Base-by-base conservation (phyloP, 1,140 invertebrate genomes). In the Neelides sp. region DNA sequence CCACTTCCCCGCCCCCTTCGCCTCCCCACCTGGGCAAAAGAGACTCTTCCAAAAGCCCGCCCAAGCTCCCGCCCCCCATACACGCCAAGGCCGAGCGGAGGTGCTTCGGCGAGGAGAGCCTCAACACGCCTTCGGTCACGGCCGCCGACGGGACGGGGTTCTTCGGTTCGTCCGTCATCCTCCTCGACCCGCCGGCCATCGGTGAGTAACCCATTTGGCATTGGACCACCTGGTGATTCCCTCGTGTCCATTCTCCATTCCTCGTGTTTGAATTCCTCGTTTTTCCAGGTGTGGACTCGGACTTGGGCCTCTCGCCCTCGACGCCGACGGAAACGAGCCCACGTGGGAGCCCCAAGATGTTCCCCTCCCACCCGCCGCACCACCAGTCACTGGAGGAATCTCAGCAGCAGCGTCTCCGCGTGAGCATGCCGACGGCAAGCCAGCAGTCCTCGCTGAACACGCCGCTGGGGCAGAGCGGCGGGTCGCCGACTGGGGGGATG, bases 301-400 rank as follows among this genome's bases (percentile, higher is more conserved):
- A 57, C 19, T 32, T 57, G 27, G 53, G 55, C 12, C 39, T 61
- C 26, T 52, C 55, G n/a, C 54, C 55, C 3, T 28, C 49, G n/a
- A 54, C 48, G 20, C 28, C 50, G 17, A 52, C 59, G 15, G 37
- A 37, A 15, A 50, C 53, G 5, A 55, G 48, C 39, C 59, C 59
- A 15, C 55, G 49, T 34, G 40, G 30, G 19, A 61, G 58, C 41
- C 58, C 58, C 46, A 60, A 60, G 35, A 60, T 60, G 58, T 60
- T 58, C 41, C 56, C 55, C 17, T 53, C 55, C 22, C 55, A 59
- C 35, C 57, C 58, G 13, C 45, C 75, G 36, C 74, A 69, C 56
- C 65, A 63, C 64, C 73, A 71, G 50, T 74, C 76, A 47, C 75
- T 75, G 48, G 77, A 78, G 58, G 81, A 82, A 60, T 82, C 47